Evolutionary conservation across 2,888 invertebrate species (phyloP), one percentile per base, ranked within the genome.

Genomic region (Dexiosoma caninum): DNA sequence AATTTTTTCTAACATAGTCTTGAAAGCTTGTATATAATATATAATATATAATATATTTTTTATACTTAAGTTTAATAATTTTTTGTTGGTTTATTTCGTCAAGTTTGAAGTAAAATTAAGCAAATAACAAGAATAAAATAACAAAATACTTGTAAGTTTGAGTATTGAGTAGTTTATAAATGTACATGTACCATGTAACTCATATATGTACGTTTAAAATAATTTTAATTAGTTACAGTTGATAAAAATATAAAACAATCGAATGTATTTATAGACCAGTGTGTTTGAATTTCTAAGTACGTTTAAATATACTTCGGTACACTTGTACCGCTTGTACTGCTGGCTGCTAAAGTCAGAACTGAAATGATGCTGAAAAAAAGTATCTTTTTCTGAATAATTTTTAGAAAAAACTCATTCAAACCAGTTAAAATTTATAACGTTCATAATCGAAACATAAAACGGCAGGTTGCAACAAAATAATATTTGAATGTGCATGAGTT

Each of bases 161-260:
- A 32, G 14, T 14, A n/a, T n/a, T n/a, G n/a, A n/a, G n/a, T 42
- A n/a, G 14, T 62, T 8, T 40, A 9, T 14, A 44, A 3, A 6
- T 27, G 3, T 27, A 27, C 6, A 6, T 6, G 40, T 14, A 21
- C 12, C 23, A 51, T 46, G 19, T 23, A 37, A 64, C 21, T 27
- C 7, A 35, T 35, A 59, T 19, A 37, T 37, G 9, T 32, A 30
- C 51, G 37, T 16, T 40, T 53, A 51, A 72, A 83, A 83, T 8
- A 21, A 9, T 85, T 86, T 85, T 85, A 84, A 85, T 86, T 84
- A 85, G 85, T 83, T 84, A 83, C 85, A 85, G 81, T 82, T 84
- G 83, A 83, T 79, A 84, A 83, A 83, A 78, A 46, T 16, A 46
- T 16, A n/a, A n/a, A 37, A n/a, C 8, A 30, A 57, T 27, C 60